Evolutionary conservation across 2,113 vertebrate genomes (phyloP).

Genomic region (Apeltes quadracus): DNA sequence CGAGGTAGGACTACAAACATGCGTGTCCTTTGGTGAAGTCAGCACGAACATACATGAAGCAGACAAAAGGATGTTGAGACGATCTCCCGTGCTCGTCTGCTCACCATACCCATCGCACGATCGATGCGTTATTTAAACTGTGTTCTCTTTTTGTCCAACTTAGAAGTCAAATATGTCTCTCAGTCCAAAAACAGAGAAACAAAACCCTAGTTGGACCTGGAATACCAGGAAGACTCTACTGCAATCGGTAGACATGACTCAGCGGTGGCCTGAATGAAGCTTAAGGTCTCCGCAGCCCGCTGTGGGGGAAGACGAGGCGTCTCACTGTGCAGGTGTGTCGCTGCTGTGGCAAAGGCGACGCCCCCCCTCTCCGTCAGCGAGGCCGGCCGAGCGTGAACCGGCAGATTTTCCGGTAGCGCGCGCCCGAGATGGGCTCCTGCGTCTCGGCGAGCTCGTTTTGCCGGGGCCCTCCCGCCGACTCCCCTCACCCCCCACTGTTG

Average conservation of each 20-base stretch:
- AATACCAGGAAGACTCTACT: too few species aligned
- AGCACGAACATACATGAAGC: constrained; percentile 27
- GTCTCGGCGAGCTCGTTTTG: constrained; percentile 84
- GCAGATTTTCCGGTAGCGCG: constrained; percentile 93
- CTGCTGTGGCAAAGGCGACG: constrained; percentile 48
- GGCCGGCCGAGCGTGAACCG: constrained; percentile 88
- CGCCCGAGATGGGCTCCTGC: constrained; percentile 89
- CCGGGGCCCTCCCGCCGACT: constrained; percentile 78
- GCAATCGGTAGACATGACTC: too few species aligned
- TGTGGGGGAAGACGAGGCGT: not conserved
- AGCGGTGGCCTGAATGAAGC: not conserved
- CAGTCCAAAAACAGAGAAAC: too few species aligned
- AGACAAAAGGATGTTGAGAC: too few species aligned
- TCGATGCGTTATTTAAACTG: constrained; percentile 69
- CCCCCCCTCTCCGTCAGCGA: constrained; percentile 76
- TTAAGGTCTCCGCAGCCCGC: not conserved
- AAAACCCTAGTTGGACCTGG: too few species aligned
- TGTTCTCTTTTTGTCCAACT: constrained; percentile 26
- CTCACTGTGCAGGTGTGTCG: not conserved
- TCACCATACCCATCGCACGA: constrained; percentile 28
- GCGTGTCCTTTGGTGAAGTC: constrained; percentile 35
- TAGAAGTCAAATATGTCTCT: too few species aligned
- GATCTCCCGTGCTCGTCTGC: too few species aligned
- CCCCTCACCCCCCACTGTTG: constrained; percentile 79
- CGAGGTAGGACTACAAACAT: not conserved